Conservation (phyloP, 2,888 invertebrate species). For the Hirtodrosophila cameraria region DNA sequence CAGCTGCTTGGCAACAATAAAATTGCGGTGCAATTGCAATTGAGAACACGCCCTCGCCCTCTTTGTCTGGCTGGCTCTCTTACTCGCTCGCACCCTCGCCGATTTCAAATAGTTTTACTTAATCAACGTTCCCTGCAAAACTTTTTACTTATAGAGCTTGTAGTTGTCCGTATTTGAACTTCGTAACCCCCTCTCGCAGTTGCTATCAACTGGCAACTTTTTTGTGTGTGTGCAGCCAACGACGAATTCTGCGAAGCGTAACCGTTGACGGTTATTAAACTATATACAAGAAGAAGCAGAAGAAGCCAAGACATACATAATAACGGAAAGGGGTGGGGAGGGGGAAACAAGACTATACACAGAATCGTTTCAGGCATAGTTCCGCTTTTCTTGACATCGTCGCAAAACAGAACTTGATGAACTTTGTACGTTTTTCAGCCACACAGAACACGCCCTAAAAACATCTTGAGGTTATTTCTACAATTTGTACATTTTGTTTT, state of each 20-base stretch:
- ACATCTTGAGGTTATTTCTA: constrained; percentile 58
- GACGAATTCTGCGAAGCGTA: constrained; percentile 68
- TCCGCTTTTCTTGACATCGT: constrained; percentile 65
- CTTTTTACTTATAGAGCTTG: constrained; percentile 31
- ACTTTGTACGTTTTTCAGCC: constrained; percentile 41
- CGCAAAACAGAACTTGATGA: constrained; percentile 39
- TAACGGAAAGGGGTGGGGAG: constrained; percentile 10
- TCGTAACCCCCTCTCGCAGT: constrained; percentile 1
- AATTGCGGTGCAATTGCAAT: constrained; percentile 45
- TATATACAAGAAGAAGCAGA: constrained; percentile 34
- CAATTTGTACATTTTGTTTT: too few species aligned
- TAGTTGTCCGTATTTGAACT: constrained; percentile 6
- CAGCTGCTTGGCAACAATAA: constrained; percentile 47
- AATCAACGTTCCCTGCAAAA: constrained; percentile 5
- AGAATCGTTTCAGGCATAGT: constrained; percentile 71
- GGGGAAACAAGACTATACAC: neutral
- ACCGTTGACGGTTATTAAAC: constrained; percentile 80
- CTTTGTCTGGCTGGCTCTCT: too few species aligned
- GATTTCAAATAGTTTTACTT: constrained; percentile 27
- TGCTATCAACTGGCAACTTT: constrained; percentile 3
- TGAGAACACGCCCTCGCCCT: constrained; percentile 38
- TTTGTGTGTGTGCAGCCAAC: constrained; percentile 30
- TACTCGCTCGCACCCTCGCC: constrained; percentile 43
- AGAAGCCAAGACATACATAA: constrained; percentile 50
- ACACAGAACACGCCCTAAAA: constrained; percentile 47